phyloP scores from a whole-genome alignment of 2,888 invertebrate genomes.

The Lithosia quadra region DNA sequence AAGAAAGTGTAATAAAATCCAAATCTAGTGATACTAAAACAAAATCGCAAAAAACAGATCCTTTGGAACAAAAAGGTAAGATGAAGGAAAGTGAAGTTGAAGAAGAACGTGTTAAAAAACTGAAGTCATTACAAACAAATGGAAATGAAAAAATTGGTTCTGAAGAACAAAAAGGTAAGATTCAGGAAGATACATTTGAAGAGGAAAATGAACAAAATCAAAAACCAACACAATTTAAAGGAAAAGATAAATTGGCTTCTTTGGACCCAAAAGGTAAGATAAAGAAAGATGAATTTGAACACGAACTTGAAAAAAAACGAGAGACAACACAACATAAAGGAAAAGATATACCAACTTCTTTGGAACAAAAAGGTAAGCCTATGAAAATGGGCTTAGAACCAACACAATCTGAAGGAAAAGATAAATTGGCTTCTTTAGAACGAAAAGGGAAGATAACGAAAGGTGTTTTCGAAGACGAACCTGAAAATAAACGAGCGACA shows the following conservation, averaged over 20 bases:
- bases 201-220: not conserved
- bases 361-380: not conserved
- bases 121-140: not conserved
- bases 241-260: not conserved
- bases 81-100: not conserved
- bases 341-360: not conserved
- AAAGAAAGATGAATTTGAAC: not conserved
- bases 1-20: not conserved
- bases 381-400: not conserved
- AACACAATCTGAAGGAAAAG: not conserved
- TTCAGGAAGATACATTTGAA: not conserved
- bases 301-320: not conserved
- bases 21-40: not conserved
- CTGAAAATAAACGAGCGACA: not conserved
- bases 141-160: not conserved
- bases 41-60: not conserved
- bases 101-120: not conserved
- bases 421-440: not conserved
- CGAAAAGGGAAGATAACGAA: not conserved
- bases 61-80: not conserved
- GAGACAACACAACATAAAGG: not conserved
- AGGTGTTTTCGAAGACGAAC: not conserved
- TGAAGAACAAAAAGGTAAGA: not conserved
- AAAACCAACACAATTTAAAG: not conserved
- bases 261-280: not conserved